Evolutionary conservation across 2,113 vertebrate genomes (phyloP).

Genomic region (Martes martes): DNA sequence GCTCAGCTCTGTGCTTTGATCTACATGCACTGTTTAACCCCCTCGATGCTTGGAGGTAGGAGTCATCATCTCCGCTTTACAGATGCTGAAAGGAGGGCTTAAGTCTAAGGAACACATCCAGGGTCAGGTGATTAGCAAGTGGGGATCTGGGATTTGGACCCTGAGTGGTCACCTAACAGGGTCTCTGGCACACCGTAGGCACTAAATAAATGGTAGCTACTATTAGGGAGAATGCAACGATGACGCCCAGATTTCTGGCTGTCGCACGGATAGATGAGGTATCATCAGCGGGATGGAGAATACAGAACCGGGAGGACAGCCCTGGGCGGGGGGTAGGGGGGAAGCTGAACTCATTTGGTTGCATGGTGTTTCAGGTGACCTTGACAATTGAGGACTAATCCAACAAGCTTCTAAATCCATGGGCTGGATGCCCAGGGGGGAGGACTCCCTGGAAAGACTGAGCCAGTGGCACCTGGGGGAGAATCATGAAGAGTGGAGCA

Average conservation of each 20-base stretch:
- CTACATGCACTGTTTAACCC: background rate
- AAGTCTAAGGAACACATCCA: background rate
- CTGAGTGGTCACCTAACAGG: background rate
- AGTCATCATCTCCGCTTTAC: background rate
- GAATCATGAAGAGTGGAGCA: background rate
- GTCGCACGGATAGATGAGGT: background rate
- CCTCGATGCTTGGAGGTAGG: background rate
- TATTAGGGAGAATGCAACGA: background rate
- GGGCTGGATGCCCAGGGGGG: background rate
- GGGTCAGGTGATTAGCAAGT: background rate
- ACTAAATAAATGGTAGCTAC: background rate
- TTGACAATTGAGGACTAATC: background rate
- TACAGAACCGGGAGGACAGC: background rate
- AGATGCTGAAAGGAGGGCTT: background rate
- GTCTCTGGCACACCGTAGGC: background rate
- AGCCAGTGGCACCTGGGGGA: too few species aligned
- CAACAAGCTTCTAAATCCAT: background rate
- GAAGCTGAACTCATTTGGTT: background rate
- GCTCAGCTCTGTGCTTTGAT: background rate
- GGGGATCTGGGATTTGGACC: background rate
- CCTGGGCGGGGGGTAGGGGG: too few species aligned
- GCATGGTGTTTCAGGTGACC: background rate
- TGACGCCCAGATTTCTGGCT: background rate
- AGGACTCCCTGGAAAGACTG: background rate
- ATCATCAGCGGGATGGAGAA: background rate